phyloP scores from a whole-genome alignment of 2,888 invertebrate species.

The Campoplex capitator region DNA sequence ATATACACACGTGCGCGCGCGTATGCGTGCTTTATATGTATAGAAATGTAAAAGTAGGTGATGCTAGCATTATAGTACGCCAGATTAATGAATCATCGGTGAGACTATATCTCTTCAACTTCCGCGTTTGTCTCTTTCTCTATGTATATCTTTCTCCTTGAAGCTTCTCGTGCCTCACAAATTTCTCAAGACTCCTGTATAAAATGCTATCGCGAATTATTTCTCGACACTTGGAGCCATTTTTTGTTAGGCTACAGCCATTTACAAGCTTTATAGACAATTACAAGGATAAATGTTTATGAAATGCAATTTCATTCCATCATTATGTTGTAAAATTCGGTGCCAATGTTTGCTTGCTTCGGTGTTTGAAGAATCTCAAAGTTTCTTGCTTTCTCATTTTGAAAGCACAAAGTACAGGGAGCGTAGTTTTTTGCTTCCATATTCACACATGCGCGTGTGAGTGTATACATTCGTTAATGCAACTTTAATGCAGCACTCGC shows the following conservation, averaged over 20 bases:
- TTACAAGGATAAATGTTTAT: too few relatives aligned
- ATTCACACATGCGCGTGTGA: not conserved
- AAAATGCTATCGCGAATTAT: not conserved
- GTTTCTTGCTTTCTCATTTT: not conserved
- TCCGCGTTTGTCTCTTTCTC: constrained; percentile 54
- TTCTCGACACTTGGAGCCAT: not conserved
- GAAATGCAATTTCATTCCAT: not conserved
- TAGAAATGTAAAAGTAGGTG: constrained; percentile 50
- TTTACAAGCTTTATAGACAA: too few relatives aligned
- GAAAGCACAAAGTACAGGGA: not conserved
- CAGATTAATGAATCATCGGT: constrained; percentile 65
- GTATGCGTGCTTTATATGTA: not conserved
- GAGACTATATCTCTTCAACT: constrained; percentile 55
- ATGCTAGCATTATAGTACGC: constrained; percentile 56
- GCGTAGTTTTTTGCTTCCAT: constrained; percentile 3
- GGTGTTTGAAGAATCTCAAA: not conserved
- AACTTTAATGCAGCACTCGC: constrained; percentile 78
- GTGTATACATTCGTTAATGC: constrained; percentile 70
- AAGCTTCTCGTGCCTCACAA: constrained; percentile 17
- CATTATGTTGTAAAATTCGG: not conserved
- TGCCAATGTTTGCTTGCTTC: not conserved
- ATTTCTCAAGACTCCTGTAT: constrained; percentile 5
- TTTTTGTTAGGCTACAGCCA: not conserved
- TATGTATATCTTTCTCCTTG: constrained; percentile 16
- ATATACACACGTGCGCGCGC: not conserved